Evolutionary conservation across 2,797 vertebrate genomes (phyloP).

Genomic region (Jordanella pulchra): DNA sequence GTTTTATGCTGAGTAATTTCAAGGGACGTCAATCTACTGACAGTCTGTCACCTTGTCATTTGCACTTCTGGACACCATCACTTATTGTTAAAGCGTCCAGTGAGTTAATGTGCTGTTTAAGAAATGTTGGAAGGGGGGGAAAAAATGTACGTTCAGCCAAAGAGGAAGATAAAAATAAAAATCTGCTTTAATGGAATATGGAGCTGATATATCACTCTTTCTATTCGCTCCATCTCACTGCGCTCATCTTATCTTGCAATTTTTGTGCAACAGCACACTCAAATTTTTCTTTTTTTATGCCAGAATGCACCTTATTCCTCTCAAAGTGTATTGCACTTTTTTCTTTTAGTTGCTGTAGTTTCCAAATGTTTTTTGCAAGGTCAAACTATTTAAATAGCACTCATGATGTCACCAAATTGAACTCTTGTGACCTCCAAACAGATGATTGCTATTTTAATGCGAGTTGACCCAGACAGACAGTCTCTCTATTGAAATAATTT

Average conservation of each 20-base stretch:
- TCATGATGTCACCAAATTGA: background rate
- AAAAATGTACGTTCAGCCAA: constrained; percentile 16
- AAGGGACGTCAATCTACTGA: constrained; percentile 6
- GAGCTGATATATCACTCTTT: constrained; percentile 26
- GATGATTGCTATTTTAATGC: constrained; percentile 27
- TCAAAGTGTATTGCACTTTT: background rate
- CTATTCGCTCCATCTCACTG: constrained; percentile 25
- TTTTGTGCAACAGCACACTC: constrained; percentile 5
- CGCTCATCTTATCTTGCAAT: constrained; percentile 18
- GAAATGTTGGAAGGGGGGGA: background rate
- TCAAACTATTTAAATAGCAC: background rate
- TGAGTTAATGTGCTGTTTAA: constrained; percentile 12
- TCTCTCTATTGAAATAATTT: constrained; percentile 22
- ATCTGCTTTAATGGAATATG: background rate
- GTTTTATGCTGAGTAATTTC: background rate
- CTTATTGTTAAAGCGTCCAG: constrained; percentile 18
- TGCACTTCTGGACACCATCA: constrained; percentile 18
- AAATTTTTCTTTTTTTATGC: constrained; percentile 4
- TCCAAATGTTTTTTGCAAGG: constrained; percentile 8
- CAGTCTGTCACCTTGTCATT: constrained; percentile 30
- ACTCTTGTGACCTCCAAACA: constrained; percentile 10
- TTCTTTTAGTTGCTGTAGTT: background rate
- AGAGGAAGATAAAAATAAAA: constrained; percentile 22
- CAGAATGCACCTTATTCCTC: constrained; percentile 9
- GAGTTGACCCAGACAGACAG: constrained; percentile 13